Conservation (phyloP, 2,113 vertebrate genomes). For the Lutjanus erythropterus region DNA sequence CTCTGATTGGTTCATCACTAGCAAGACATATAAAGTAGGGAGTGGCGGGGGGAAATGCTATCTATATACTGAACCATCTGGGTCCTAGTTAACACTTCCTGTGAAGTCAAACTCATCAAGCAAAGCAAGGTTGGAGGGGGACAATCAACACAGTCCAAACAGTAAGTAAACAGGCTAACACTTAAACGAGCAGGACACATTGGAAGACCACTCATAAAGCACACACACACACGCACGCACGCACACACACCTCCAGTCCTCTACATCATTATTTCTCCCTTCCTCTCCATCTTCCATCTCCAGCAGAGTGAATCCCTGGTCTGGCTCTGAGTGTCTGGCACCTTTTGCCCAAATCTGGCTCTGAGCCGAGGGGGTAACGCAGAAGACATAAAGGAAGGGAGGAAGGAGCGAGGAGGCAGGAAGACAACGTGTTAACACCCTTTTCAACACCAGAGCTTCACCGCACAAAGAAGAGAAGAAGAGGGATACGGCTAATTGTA, state of each 20-base stretch:
- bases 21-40: background rate
- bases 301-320: slow-evolving; percentile 69
- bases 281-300: slow-evolving; percentile 55
- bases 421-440: slow-evolving; percentile 82
- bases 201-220: slow-evolving; percentile 30
- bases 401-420: slow-evolving; percentile 66
- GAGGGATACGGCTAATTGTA: slow-evolving; percentile 80
- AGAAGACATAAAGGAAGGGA: slow-evolving; percentile 64
- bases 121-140: slow-evolving; percentile 60
- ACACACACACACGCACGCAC: slow-evolving; percentile 42
- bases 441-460: slow-evolving; percentile 77
- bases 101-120: slow-evolving; percentile 72
- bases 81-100: slow-evolving; percentile 65
- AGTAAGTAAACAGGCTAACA: slow-evolving; percentile 74
- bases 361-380: slow-evolving; percentile 41
- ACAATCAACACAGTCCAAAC: slow-evolving; percentile 74
- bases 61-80: slow-evolving; percentile 12
- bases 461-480: slow-evolving; percentile 62
- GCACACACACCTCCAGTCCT: slow-evolving; percentile 40
- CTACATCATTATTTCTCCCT: slow-evolving; percentile 74
- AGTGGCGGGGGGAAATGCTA: background rate
- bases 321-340: slow-evolving; percentile 80
- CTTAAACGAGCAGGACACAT: slow-evolving; percentile 43
- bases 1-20: slow-evolving; percentile 11
- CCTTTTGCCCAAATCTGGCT: slow-evolving; percentile 80